Evolutionary conservation across 2,888 invertebrate genomes (phyloP).

Genomic region (Idaea aversata): DNA sequence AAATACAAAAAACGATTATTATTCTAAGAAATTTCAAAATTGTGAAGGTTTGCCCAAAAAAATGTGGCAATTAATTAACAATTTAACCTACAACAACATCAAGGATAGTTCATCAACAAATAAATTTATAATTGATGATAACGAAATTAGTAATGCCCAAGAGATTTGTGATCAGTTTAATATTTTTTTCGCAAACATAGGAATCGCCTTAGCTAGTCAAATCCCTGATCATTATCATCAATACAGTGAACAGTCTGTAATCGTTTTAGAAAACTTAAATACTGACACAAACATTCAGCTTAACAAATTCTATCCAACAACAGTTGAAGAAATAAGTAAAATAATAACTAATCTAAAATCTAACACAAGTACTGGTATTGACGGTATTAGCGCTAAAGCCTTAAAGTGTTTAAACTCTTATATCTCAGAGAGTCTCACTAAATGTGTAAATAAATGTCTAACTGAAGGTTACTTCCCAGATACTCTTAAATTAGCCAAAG

Average conservation of each 20-base stretch:
- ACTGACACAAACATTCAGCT: neutral
- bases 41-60: constrained; percentile 2
- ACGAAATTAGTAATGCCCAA: neutral
- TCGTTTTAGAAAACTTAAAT: neutral
- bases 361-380: constrained; percentile 7
- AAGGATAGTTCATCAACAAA: constrained; percentile 12
- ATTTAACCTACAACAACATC: constrained; percentile 2
- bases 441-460: constrained; percentile 5
- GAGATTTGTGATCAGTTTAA: constrained; percentile 20
- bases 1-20: constrained; percentile 3
- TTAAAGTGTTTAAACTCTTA: constrained; percentile 7
- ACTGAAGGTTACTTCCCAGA: neutral
- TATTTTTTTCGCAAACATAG: constrained; percentile 18
- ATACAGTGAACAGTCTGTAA: neutral
- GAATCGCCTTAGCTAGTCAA: constrained; percentile 16
- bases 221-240: constrained; percentile 12
- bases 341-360: neutral
- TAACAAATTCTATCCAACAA: neutral
- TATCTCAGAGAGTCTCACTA: neutral
- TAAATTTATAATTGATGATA: neutral
- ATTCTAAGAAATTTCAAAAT: neutral
- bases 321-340: neutral
- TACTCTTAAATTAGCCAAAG: constrained; percentile 2
- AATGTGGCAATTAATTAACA: constrained; percentile 14
- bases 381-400: constrained; percentile 6